These are phyloP conservation scores for Chlorospingus flavigularis DNA, from an alignment of 2,797 vertebrate species.

Conservation along the genomic window DNA sequence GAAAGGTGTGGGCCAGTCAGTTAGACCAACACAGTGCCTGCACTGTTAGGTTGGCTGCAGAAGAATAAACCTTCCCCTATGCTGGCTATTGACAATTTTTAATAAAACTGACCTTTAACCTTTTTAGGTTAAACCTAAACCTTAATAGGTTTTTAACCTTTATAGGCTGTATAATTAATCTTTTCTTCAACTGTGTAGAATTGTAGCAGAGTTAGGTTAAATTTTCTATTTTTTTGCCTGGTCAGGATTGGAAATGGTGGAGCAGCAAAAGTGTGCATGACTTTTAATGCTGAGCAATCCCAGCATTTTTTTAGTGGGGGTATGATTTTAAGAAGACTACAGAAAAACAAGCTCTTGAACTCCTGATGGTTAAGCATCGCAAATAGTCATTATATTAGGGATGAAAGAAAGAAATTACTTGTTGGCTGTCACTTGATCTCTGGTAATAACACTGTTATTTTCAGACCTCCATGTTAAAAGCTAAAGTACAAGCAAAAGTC, in stretches of 20 bases:
- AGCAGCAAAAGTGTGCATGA: rapidly evolving
- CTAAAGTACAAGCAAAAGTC: not conserved
- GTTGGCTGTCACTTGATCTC: conserved; percentile 10
- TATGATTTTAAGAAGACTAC: not conserved
- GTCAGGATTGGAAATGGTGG: not conserved
- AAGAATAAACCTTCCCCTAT: not conserved
- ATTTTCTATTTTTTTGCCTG: not conserved
- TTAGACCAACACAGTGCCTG: not conserved
- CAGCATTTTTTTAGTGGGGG: not conserved
- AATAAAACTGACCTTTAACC: not conserved
- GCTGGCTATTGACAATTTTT: not conserved
- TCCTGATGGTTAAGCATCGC: not conserved
- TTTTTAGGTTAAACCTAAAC: not conserved
- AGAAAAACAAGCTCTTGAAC: not conserved
- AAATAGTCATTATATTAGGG: not conserved
- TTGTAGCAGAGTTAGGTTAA: not conserved
- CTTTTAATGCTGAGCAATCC: not conserved
- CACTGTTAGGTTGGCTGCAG: not conserved
- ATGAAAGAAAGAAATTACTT: conserved; percentile 23
- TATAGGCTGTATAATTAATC: not conserved
- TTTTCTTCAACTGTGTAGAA: not conserved
- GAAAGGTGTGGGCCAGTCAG: not conserved
- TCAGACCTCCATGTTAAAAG: conserved; percentile 2
- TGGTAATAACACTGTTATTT: conserved; percentile 4
- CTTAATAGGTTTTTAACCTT: not conserved